phyloP scores from a whole-genome alignment of 2,797 vertebrate genomes.

The Strix occidentalis region DNA sequence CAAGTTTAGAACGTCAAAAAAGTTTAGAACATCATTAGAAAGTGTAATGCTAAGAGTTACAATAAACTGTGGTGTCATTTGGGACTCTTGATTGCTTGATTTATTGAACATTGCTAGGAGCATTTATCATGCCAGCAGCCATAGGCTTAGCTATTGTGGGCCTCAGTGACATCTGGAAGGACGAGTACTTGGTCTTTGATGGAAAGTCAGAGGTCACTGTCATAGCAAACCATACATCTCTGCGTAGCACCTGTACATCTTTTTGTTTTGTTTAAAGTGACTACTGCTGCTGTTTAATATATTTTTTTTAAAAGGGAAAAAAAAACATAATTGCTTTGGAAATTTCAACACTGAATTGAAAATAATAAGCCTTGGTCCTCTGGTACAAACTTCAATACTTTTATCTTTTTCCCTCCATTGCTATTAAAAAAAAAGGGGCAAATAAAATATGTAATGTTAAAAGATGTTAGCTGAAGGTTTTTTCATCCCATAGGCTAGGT shows the following conservation, averaged over 20 bases:
- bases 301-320: not conserved
- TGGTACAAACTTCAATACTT: not conserved
- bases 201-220: not conserved
- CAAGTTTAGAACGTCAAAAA: not conserved
- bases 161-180: not conserved
- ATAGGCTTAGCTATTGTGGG: not conserved
- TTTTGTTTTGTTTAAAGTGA: not conserved
- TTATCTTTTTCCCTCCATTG: not conserved
- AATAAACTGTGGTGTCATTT: not conserved
- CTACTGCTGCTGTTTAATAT: not conserved
- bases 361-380: not conserved
- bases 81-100: not conserved
- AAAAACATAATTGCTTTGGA: not conserved
- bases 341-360: not conserved
- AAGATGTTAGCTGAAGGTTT: not conserved
- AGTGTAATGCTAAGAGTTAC: not conserved
- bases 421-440: not conserved
- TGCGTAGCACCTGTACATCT: not conserved
- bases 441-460: not conserved
- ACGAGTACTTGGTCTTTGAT: not conserved
- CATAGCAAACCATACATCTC: not conserved
- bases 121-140: not conserved
- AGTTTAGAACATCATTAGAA: not conserved
- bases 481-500: not conserved
- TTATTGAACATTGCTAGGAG: not conserved